Conservation (phyloP, 2,888 invertebrate genomes). For the Lysandra coridon region DNA sequence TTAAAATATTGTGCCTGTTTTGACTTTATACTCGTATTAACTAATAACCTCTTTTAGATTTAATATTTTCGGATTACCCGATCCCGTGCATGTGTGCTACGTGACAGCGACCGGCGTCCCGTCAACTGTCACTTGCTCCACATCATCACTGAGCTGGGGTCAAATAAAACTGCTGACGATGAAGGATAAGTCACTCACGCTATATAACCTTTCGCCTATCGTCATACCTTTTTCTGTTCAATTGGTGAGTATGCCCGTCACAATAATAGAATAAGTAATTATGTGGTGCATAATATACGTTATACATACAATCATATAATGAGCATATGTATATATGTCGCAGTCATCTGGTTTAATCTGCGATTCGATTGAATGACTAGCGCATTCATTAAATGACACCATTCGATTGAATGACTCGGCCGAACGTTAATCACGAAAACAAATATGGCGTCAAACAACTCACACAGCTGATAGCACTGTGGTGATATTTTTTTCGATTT, state of each 20-base stretch:
- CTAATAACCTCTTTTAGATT: constrained; percentile 47
- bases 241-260: constrained; percentile 61
- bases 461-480: too few species aligned
- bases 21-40: neutral
- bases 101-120: constrained; percentile 82
- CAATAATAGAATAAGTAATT: neutral
- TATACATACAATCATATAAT: too few species aligned
- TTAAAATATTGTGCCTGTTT: too few species aligned
- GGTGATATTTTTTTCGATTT: too few species aligned
- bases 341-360: too few species aligned
- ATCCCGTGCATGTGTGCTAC: constrained; percentile 68
- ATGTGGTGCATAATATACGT: too few species aligned
- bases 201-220: constrained; percentile 87
- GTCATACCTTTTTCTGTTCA: constrained; percentile 77
- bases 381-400: too few species aligned
- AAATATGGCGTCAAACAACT: too few species aligned
- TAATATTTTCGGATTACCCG: constrained; percentile 65
- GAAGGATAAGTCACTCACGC: constrained; percentile 69
- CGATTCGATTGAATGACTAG: too few species aligned
- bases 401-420: too few species aligned
- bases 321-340: too few species aligned
- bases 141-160: constrained; percentile 83
- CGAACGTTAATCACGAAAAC: too few species aligned
- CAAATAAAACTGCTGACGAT: constrained; percentile 79
- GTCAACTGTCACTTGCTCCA: constrained; percentile 83